Base-by-base conservation (phyloP, 2,888 invertebrate species). In the Hipparchia semele region DNA sequence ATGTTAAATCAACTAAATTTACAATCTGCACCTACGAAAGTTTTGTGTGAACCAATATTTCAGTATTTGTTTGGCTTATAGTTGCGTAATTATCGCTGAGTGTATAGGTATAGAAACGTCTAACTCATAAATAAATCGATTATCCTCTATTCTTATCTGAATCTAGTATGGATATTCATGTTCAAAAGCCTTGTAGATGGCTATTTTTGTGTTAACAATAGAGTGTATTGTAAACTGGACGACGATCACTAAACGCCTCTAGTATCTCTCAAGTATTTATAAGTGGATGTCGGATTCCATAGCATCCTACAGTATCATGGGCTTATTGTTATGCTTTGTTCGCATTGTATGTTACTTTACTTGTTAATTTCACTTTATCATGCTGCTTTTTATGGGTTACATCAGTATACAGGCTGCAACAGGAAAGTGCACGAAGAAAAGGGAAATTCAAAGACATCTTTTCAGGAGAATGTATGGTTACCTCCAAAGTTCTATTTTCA, bases 381-480 rank as follows among this genome's bases (percentile, higher is more conserved):
- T 95, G 95, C 95, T 95, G 95, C 95, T 95, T 95, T 94, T 94
- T 92, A 94, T 94, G 94, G 94, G 90, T 94, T 94, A 94, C 95
- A 94, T 95, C 95, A 96, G 96, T 96, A 94, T 96, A 95, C 95
- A 96, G 96, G 94, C 95, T 95, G 94, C 96, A 96, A 92, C 96
- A 96, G 94, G 96, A 96, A 94, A 94, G 95, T 88, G 96, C 96
- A 90, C 96, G 96, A 95, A 96, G 96, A 95, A 96, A 96, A 95
- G 96, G 96, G 93, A 97, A 96, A 96, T 96, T 97, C 94, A 97
- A 96, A 95, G 96, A 97, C 95, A 96, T 97, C 95, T 97, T 97
- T 95, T 96, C 96, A 90, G 96, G 96, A 91, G 97, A 97, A 95
- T 96, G 96, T 95, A 96, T 96, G 96, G 95, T 95, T 95, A 94